Percentiles rank a stretch among this genome's conserved stretches.
phyloP scores from a whole-genome alignment of 2,113 vertebrate species.

The Edolisoma coerulescens region DNA sequence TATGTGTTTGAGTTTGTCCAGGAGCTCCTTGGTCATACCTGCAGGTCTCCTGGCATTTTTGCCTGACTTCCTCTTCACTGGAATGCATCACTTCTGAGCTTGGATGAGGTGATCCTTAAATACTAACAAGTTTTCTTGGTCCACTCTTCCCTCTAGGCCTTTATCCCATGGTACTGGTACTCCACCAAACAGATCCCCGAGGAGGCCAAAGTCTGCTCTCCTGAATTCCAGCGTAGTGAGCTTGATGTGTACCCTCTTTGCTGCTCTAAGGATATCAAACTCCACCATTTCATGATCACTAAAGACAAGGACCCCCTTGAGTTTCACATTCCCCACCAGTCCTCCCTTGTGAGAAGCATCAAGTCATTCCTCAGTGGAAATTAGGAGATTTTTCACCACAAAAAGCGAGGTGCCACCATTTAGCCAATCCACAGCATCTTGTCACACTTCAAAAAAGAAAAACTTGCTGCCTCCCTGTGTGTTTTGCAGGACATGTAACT shows the following conservation, averaged over 20 bases:
- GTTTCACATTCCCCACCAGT: background rate
- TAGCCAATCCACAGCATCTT: background rate
- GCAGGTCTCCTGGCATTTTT: background rate
- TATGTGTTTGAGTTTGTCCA: background rate
- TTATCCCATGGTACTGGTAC: background rate
- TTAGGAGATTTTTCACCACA: background rate
- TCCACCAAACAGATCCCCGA: background rate
- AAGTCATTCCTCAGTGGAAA: background rate
- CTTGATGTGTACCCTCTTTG: background rate
- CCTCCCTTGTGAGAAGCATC: background rate
- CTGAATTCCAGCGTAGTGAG: background rate
- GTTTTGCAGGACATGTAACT: background rate
- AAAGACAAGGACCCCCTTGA: background rate
- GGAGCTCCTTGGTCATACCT: background rate
- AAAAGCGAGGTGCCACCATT: background rate
- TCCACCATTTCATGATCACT: background rate
- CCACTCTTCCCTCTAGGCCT: background rate
- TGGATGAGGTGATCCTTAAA: background rate
- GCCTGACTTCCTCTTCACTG: background rate
- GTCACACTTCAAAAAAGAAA: background rate
- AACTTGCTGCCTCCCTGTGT: accelerated
- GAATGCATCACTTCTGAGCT: background rate
- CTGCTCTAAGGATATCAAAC: background rate
- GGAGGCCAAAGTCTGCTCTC: background rate
- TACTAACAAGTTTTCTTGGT: background rate